Percentiles rank a stretch among this genome's conserved stretches.
Evolutionary conservation across 2,888 invertebrate species (phyloP).

Genomic region (Coremacera marginata): DNA sequence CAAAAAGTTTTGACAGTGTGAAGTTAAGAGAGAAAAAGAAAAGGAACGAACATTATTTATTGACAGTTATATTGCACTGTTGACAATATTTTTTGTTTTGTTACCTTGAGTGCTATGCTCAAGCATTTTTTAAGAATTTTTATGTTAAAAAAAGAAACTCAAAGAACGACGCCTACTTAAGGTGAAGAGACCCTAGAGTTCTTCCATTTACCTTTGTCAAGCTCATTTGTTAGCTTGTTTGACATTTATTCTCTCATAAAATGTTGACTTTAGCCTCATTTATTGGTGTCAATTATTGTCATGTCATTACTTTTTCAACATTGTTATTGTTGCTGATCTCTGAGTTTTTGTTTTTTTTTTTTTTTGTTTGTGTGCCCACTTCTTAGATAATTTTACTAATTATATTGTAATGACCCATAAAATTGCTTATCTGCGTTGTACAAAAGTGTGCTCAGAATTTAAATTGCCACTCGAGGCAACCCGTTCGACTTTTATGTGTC

Average conservation of each 20-base stretch:
- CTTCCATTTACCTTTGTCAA: background rate
- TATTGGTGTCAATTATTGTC: slow-evolving; percentile 26
- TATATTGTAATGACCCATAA: slow-evolving; percentile 23
- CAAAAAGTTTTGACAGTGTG: slow-evolving; percentile 8
- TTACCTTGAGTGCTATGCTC: no score
- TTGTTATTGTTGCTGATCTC: background rate
- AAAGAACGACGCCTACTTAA: background rate
- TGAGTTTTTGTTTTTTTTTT: background rate
- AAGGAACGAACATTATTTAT: slow-evolving; percentile 14
- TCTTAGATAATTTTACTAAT: slow-evolving; percentile 16
- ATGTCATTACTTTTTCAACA: slow-evolving; percentile 15
- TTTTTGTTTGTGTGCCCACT: background rate
- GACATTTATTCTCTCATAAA: slow-evolving; percentile 18
- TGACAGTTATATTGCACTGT: slow-evolving; percentile 20
- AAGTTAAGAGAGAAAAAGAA: background rate
- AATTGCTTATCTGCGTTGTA: slow-evolving; percentile 17
- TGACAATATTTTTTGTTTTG: slow-evolving; percentile 20
- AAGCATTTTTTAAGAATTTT: background rate
- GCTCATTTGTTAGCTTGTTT: background rate
- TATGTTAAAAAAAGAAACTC: background rate
- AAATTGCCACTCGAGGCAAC: slow-evolving; percentile 23
- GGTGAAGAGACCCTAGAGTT: background rate
- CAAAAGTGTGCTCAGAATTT: slow-evolving; percentile 34
- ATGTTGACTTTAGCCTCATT: slow-evolving; percentile 14
- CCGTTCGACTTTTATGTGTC: slow-evolving; percentile 1